Base-by-base conservation (phyloP, 2,888 invertebrate genomes). In the Auanema sp. region DNA sequence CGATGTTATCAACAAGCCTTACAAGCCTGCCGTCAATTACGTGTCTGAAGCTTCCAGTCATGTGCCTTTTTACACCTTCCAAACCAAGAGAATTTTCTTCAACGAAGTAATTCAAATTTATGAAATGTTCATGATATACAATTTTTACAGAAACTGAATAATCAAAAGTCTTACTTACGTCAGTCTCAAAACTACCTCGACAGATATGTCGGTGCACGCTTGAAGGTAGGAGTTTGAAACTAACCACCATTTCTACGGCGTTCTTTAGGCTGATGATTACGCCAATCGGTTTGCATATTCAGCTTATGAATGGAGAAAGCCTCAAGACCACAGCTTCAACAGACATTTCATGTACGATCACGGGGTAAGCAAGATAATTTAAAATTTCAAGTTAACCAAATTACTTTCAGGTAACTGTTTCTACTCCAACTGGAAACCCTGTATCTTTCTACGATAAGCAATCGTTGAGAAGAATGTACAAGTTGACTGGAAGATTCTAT, bases 261-360 rank as follows among this genome's bases (percentile, higher is more conserved):
- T 33, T 6, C 5, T 65, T 58, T 44, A 70, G 68, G 79, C 80
- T 53, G 83, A 83, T 64, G 83, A 83, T 63, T 80, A 67, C 54
- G 80, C 79, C 47, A 79, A 82, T 54, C 73, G 77, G 24, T 83
- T 79, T 65, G 79, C 77, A n/a, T 78, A 80, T 66, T 74, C 77
- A 33, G 80, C 82, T 41, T 82, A 82, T 66, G 82, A 82, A 63
- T 79, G 79, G 80, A 70, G 77, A 60, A 81, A 81, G 58, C 80
- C 81, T 25, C 76, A 78, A 49, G 79, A 83, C 58, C 77, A 82
- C 57, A 67, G 78, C 10, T 81, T 82, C 75, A 81, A 82, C 66
- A 73, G 82, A 11, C 76, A 80, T 64, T 78, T 78, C 55, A 79
- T 82, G 78, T 75, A 75, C 51, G 70, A 71, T 47, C 72, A 73